A percentile compares a stretch with the other conserved stretches of the same genome.
Conservation (phyloP, 92 coral and sea anemone genomes). For the Heteractis magnifica region DNA sequence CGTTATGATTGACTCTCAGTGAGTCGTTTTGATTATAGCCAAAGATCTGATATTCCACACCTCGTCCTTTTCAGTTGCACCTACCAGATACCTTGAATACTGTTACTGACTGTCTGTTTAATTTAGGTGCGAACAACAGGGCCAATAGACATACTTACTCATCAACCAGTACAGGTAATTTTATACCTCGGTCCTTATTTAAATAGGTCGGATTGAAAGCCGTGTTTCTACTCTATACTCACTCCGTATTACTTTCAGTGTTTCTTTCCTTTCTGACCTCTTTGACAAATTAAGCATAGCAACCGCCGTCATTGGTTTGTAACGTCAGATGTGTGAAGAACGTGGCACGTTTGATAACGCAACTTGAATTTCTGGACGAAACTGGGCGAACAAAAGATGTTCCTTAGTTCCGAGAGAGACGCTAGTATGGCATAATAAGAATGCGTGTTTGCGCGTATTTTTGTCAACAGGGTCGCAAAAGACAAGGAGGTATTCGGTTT, state of each 20-base stretch:
- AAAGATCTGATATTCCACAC: conserved; percentile 43
- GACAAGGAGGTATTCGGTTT: conserved; percentile 97
- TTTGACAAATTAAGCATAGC: no score
- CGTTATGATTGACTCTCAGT: conserved; percentile 79
- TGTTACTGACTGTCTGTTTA: background rate
- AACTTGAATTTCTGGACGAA: no score
- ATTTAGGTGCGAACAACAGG: conserved; percentile 97
- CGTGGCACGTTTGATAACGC: no score
- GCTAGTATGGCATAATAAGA: background rate
- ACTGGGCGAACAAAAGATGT: background rate
- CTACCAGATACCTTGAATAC: background rate
- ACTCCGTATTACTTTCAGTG: no score
- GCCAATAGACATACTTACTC: conserved; percentile 89
- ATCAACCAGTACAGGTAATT: conserved; percentile 93
- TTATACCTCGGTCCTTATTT: background rate
- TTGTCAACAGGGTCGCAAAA: conserved; percentile 78
- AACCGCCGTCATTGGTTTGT: no score
- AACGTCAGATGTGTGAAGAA: no score
- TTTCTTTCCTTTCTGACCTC: no score
- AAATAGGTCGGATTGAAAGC: background rate
- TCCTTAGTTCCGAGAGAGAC: no score
- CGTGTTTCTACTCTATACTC: no score
- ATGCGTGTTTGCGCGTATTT: background rate
- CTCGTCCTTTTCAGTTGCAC: background rate
- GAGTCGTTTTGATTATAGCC: conserved; percentile 53